Conservation (phyloP, 2,113 vertebrate genomes). For the Tetrax tetrax region DNA sequence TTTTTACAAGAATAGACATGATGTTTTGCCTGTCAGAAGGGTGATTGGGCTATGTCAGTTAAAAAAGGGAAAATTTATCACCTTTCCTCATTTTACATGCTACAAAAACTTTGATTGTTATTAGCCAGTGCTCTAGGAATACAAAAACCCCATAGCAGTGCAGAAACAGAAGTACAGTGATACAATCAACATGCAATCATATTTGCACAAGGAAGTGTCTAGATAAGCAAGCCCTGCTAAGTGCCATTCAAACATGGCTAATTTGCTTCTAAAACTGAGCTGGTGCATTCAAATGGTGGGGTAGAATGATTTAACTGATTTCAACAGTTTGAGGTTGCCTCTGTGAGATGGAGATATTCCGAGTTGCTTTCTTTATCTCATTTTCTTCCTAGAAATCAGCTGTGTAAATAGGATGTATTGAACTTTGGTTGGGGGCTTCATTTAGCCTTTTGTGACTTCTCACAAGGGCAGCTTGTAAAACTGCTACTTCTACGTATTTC, state of each 20-base stretch:
- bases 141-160: accelerated
- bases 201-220: neutral
- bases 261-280: neutral
- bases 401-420: neutral
- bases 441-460: neutral
- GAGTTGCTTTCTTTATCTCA: neutral
- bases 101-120: neutral
- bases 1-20: neutral
- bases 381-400: neutral
- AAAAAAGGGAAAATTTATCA: neutral
- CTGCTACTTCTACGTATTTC: neutral
- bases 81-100: neutral
- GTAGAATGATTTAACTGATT: neutral
- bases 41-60: neutral
- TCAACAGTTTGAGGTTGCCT: neutral
- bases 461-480: neutral
- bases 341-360: neutral
- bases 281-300: neutral
- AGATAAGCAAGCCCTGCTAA: neutral
- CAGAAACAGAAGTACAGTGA: neutral
- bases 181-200: neutral
- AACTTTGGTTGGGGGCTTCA: neutral
- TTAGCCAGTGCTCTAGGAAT: neutral
- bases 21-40: neutral
- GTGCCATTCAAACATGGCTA: neutral